Percentiles rank a stretch among this genome's conserved stretches.
Evolutionary conservation across 2,113 vertebrate species (phyloP).

Genomic region (Cnemophilus loriae): DNA sequence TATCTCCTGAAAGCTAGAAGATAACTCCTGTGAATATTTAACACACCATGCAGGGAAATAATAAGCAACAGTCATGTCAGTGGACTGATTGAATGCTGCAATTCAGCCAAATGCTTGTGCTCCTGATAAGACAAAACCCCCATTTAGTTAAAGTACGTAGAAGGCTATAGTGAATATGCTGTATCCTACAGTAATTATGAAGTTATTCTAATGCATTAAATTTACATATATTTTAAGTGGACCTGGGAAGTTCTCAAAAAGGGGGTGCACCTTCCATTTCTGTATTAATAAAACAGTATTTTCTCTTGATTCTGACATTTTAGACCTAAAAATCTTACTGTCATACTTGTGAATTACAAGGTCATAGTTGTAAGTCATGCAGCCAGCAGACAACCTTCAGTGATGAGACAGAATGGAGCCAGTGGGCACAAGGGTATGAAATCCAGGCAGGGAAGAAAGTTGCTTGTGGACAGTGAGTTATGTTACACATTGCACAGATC

Average conservation of each 20-base stretch:
- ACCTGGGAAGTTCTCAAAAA: neutral
- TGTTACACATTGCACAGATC: neutral
- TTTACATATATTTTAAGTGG: neutral
- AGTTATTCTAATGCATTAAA: neutral
- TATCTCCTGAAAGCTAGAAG: neutral
- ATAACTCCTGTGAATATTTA: neutral
- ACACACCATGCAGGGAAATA: neutral
- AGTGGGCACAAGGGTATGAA: rapidly evolving
- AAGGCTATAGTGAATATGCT: neutral
- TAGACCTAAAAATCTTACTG: neutral
- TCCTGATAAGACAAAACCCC: neutral
- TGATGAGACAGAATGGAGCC: neutral
- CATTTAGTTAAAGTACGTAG: neutral
- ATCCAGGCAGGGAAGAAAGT: neutral
- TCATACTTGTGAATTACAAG: neutral
- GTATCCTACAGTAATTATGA: neutral
- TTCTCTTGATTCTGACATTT: neutral
- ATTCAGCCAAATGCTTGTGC: neutral
- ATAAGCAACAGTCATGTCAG: neutral
- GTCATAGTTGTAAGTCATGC: neutral
- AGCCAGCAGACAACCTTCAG: neutral
- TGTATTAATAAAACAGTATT: neutral
- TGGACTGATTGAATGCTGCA: neutral
- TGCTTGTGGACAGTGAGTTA: neutral
- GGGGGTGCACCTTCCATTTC: neutral